These are phyloP conservation scores for Neomorphus geoffroyi DNA, from an alignment of 2,797 vertebrate species.

Conservation along the genomic window DNA sequence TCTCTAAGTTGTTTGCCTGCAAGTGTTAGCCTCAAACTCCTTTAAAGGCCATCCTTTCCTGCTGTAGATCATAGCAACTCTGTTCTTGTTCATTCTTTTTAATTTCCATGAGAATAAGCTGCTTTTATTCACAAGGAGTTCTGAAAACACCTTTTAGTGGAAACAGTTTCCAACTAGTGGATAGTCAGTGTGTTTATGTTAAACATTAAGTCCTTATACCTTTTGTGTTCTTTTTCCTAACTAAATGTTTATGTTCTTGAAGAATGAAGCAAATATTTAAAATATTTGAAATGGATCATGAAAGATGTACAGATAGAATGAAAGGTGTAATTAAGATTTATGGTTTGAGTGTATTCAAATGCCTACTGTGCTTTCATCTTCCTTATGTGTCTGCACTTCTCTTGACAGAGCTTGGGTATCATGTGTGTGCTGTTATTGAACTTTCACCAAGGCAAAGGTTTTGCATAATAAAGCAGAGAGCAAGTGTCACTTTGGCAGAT, in stretches of 20 bases:
- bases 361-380: not conserved
- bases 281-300: not conserved
- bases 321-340: not conserved
- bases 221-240: not conserved
- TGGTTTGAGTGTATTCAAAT: not conserved
- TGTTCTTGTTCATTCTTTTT: not conserved
- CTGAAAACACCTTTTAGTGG: not conserved
- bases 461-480: constrained; percentile 6
- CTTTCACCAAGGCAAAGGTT: constrained; percentile 42
- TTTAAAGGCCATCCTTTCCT: not conserved
- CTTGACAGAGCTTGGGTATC: not conserved
- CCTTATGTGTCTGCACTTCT: not conserved
- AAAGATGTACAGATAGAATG: not conserved
- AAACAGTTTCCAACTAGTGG: not conserved
- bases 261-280: not conserved
- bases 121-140: not conserved
- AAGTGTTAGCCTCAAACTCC: not conserved
- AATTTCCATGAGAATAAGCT: not conserved
- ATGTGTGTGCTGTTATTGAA: not conserved
- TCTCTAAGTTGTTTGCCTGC: not conserved
- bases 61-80: not conserved
- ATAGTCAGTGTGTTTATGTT: not conserved
- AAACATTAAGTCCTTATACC: not conserved
- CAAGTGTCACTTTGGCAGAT: not conserved
- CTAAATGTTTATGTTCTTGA: not conserved